These are phyloP conservation scores for Drosophila dunni DNA, from an alignment of 1,140 invertebrate species.

Conservation along the genomic window DNA sequence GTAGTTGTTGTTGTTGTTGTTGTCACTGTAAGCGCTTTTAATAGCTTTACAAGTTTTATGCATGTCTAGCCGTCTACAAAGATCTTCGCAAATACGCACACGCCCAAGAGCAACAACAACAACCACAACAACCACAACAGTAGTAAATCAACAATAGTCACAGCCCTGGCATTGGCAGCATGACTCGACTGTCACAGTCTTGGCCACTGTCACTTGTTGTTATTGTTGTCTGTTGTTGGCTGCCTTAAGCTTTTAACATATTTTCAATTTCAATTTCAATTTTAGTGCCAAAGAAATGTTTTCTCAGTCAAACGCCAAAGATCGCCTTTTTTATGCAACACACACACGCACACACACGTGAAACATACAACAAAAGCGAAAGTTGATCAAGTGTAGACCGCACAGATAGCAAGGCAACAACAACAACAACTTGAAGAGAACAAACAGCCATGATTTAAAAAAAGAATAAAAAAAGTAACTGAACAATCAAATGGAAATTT, in stretches of 20 bases:
- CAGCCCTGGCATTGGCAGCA: constrained; percentile 62
- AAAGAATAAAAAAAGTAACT: too few species aligned
- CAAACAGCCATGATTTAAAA: neutral
- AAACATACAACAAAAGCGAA: constrained; percentile 63
- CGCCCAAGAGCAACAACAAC: constrained; percentile 56
- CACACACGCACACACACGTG: constrained; percentile 16
- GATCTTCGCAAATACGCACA: constrained; percentile 66
- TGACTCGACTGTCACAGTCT: constrained; percentile 58
- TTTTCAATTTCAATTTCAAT: constrained; percentile 71
- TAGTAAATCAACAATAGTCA: constrained; percentile 53
- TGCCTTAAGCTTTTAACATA: constrained; percentile 77
- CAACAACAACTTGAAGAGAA: neutral
- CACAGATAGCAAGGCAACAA: constrained; percentile 8
- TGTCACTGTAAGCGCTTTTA: constrained; percentile 49
- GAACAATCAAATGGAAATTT: too few species aligned
- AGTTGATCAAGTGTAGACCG: constrained; percentile 49
- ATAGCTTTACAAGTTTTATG: constrained; percentile 69
- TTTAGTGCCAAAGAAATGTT: constrained; percentile 63
- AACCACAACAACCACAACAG: constrained; percentile 19
- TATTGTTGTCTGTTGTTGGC: constrained; percentile 60
- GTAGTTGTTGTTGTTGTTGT: constrained; percentile 25
- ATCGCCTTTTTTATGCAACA: constrained; percentile 69
- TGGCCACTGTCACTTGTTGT: constrained; percentile 56
- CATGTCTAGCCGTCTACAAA: constrained; percentile 43
- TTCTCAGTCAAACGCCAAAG: constrained; percentile 50